Evolutionary conservation across 2,797 vertebrate species (phyloP).

Genomic region (Babyrousa celebensis): DNA sequence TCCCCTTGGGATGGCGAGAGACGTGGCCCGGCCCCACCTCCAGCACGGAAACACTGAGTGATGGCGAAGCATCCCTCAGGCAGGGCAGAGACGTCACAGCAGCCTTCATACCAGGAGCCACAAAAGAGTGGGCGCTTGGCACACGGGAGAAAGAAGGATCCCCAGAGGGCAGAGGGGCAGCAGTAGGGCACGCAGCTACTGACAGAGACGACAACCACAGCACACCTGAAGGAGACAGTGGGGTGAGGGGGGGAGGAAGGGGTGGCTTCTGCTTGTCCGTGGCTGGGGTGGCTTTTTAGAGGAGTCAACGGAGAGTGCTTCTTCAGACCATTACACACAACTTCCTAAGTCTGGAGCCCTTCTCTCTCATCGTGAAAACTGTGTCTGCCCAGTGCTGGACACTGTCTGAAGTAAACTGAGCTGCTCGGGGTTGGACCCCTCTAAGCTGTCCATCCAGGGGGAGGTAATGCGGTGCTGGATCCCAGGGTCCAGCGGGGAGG

Average conservation of each 20-base stretch:
- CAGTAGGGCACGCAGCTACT: conserved; percentile 80
- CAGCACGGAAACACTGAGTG: conserved; percentile 76
- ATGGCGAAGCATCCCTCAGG: conserved; percentile 2
- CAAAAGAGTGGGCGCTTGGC: conserved; percentile 74
- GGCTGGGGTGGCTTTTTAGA: conserved; percentile 69
- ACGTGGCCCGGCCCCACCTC: conserved; percentile 59
- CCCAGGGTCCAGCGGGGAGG: conserved; percentile 31
- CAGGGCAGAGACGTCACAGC: conserved; percentile 51
- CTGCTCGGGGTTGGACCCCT: not conserved
- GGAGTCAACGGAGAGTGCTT: conserved; percentile 52
- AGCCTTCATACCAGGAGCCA: conserved; percentile 67
- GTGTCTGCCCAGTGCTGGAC: conserved; percentile 38
- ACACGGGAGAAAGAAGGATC: conserved; percentile 77
- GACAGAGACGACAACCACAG: conserved; percentile 77
- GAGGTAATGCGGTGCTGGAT: conserved; percentile 69
- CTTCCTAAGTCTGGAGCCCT: conserved; percentile 81
- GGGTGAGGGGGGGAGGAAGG: fast-evolving
- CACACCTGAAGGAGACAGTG: conserved; percentile 10
- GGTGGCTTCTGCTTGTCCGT: not conserved
- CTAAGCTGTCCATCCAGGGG: conserved; percentile 15
- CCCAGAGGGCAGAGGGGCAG: conserved; percentile 52
- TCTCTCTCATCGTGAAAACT: conserved; percentile 72
- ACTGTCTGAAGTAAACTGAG: not conserved
- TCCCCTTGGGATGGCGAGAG: conserved; percentile 40
- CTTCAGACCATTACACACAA: conserved; percentile 75